phyloP scores from a whole-genome alignment of 2,113 vertebrate genomes.

The Pelobates fuscus region DNA sequence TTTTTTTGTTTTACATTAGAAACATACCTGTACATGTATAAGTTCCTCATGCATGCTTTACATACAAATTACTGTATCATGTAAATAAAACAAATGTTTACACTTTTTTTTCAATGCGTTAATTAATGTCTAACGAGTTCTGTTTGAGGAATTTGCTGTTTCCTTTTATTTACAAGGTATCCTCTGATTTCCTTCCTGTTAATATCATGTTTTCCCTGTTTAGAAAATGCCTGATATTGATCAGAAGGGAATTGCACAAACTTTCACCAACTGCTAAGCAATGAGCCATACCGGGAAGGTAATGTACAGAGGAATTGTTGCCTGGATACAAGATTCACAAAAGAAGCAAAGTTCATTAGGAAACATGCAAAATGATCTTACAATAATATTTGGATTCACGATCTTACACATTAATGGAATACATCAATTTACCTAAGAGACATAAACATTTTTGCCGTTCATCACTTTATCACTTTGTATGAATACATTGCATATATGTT shows the following conservation, averaged over 20 bases:
- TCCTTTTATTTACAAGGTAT: not conserved
- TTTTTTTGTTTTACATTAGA: too few species aligned
- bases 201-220: conserved; percentile 13
- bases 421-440: too few species aligned
- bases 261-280: conserved; percentile 17
- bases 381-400: conserved; percentile 16
- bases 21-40: too few species aligned
- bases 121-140: conserved; percentile 9
- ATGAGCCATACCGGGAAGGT: conserved; percentile 13
- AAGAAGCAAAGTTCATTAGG: conserved; percentile 10
- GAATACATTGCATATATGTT: too few species aligned
- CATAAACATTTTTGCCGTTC: too few species aligned
- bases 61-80: too few species aligned
- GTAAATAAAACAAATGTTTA: conserved; percentile 12
- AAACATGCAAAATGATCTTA: not conserved
- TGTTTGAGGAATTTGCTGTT: not conserved
- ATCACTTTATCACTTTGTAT: too few species aligned
- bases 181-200: conserved; percentile 16
- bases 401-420: too few species aligned
- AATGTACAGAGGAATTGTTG: not conserved
- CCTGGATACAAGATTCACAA: conserved; percentile 15
- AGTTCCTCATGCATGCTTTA: too few species aligned
- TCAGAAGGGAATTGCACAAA: conserved; percentile 16
- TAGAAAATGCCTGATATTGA: conserved; percentile 29
- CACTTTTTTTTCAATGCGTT: not conserved